Evolutionary conservation across 1,140 invertebrate genomes (phyloP), one percentile per base, ranked within the genome.

Genomic region (Pinna nobilis): DNA sequence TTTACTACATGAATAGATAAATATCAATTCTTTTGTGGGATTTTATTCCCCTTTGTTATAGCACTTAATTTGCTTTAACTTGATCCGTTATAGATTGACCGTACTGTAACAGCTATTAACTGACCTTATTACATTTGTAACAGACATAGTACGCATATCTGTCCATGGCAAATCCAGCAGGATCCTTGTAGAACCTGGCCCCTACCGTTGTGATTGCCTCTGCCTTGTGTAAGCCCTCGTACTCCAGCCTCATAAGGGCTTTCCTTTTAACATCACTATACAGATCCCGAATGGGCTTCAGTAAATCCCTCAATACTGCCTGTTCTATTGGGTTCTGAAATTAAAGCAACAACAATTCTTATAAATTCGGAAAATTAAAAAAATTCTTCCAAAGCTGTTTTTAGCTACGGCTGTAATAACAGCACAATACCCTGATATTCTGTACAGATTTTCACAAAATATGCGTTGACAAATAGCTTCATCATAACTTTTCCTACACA

Each of bases 71-170:
- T n/a, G n/a, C n/a, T n/a, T n/a, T n/a, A n/a, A n/a, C n/a, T n/a
- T n/a, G n/a, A n/a, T n/a, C n/a, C n/a, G n/a, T n/a, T n/a, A n/a
- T n/a, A n/a, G n/a, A n/a, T n/a, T n/a, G n/a, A n/a, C n/a, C n/a
- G n/a, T n/a, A n/a, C n/a, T n/a, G n/a, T n/a, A n/a, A n/a, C n/a
- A n/a, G n/a, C n/a, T n/a, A n/a, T n/a, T n/a, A 44, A 44, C 39
- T 85, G 88, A 94, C 94, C 92, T 98, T 99, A 78, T 95, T 94
- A 86, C 98, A 99, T 88, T 98, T 98, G 87, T 93, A 98, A 87
- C 98, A 99, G 18, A 99, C 96, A 87, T 99, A 99, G 87, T 99
- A 99, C 7, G 98, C 97, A 86, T 99, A 99, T 83, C 96, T 92
- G 79, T 99, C 97, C 95, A 99, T 97, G 2, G 97, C 97, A 89